Percentiles rank a stretch among this genome's conserved stretches.
Conservation (phyloP, 2,797 vertebrate genomes). For the Acanthopagrus latus region DNA sequence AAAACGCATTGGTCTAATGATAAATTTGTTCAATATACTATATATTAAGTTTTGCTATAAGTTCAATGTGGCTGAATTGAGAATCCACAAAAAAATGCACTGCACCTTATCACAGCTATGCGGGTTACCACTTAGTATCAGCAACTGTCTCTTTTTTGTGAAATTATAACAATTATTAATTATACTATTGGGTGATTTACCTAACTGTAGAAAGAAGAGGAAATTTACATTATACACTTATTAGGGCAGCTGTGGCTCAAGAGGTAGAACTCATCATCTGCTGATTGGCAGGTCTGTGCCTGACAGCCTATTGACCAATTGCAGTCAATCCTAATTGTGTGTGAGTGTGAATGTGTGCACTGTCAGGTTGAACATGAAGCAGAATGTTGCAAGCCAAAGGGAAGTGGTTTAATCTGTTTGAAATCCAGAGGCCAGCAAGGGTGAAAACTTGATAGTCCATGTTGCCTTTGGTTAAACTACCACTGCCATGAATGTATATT, state of each 20-base stretch:
- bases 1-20: too few relatives aligned
- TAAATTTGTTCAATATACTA: too few relatives aligned
- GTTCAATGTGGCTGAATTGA: too few relatives aligned
- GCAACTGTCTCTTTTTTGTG: too few relatives aligned
- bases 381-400: constrained; percentile 66
- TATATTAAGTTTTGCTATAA: too few relatives aligned
- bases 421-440: constrained; percentile 56
- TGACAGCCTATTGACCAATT: constrained; percentile 40
- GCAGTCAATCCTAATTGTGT: constrained; percentile 64
- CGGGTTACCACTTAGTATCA: too few relatives aligned
- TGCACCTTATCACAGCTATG: too few relatives aligned
- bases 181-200: constrained; percentile 48
- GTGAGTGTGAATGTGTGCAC: constrained; percentile 2
- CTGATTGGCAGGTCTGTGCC: too few relatives aligned
- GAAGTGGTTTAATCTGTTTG: constrained; percentile 64
- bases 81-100: too few relatives aligned
- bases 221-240: constrained; percentile 18
- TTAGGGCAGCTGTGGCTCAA: too few relatives aligned
- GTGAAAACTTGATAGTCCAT: constrained; percentile 46
- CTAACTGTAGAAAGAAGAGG: constrained; percentile 57
- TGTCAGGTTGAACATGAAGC: constrained; percentile 31
- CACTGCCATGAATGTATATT: constrained; percentile 20
- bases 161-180: too few relatives aligned
- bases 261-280: too few relatives aligned
- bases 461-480: constrained; percentile 20